Evolutionary conservation across 2,797 vertebrate genomes (phyloP).

Genomic region (Poecilia gillii): DNA sequence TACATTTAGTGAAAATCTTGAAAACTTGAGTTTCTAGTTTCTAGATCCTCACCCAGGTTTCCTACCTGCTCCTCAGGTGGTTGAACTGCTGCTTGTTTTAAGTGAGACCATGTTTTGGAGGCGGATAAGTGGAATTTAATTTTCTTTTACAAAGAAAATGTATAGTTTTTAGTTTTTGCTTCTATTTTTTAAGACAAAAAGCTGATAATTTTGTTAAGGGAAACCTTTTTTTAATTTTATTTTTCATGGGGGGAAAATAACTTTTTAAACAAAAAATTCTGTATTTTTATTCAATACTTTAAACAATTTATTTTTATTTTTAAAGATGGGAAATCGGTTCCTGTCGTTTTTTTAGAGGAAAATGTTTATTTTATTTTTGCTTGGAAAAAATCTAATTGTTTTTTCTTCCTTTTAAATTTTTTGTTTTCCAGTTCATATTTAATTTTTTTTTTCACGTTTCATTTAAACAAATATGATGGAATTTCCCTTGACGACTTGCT

Average conservation of each 20-base stretch:
- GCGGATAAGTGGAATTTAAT: too few relatives aligned
- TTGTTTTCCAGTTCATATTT: neutral
- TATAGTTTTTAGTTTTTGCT: neutral
- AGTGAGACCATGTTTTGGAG: neutral
- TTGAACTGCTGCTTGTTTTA: neutral
- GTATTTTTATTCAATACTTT: neutral
- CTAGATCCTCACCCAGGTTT: neutral
- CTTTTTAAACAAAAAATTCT: neutral
- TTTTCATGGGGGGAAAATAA: neutral
- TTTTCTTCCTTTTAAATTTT: neutral
- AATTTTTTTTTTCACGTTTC: neutral
- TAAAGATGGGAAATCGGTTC: neutral
- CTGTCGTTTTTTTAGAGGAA: neutral
- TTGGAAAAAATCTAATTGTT: neutral
- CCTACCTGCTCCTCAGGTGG: neutral
- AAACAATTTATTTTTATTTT: neutral
- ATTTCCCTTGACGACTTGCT: neutral
- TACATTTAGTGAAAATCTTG: neutral
- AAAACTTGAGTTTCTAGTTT: neutral
- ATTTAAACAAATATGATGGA: neutral
- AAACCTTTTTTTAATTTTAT: neutral
- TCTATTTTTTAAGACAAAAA: neutral
- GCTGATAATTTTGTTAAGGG: neutral
- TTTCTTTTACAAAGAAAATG: too few relatives aligned
- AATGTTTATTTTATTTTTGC: neutral